Evolutionary conservation across 2,888 invertebrate species (phyloP).

Genomic region (Chironomus tentans): DNA sequence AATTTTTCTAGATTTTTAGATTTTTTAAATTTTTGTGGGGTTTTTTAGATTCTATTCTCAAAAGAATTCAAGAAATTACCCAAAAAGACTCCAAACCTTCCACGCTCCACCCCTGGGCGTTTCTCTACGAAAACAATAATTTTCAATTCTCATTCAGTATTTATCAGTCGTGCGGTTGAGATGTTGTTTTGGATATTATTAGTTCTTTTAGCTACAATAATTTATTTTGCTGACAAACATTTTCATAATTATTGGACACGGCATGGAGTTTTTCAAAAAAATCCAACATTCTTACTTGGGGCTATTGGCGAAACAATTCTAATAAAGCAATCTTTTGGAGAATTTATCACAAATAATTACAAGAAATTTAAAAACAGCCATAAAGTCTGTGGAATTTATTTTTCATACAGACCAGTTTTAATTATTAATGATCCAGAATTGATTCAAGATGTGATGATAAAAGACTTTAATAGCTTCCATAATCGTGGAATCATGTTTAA

Average conservation of each 20-base stretch:
- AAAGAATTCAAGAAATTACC: no score
- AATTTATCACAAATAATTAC: conserved; percentile 51
- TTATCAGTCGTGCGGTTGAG: not conserved
- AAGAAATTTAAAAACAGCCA: conserved; percentile 45
- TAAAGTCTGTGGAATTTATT: conserved; percentile 49
- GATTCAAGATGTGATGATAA: conserved; percentile 50
- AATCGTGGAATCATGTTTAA: conserved; percentile 55
- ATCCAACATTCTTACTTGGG: conserved; percentile 54
- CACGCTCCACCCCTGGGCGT: no score
- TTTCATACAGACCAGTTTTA: conserved; percentile 51
- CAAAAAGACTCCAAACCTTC: no score
- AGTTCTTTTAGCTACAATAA: not conserved
- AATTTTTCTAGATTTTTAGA: no score
- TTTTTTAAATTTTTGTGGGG: no score
- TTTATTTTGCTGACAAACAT: conserved; percentile 29
- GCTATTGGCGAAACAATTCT: conserved; percentile 46
- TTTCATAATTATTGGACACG: conserved; percentile 47
- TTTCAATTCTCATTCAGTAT: no score
- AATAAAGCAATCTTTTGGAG: conserved; percentile 46
- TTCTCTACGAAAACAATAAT: no score
- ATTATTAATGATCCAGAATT: conserved; percentile 54
- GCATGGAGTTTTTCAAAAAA: conserved; percentile 47
- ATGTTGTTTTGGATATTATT: not conserved
- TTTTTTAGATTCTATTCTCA: no score
- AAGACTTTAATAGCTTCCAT: conserved; percentile 55